phyloP scores from a whole-genome alignment of 2,888 invertebrate species.

The Ganaspis brasiliensis region DNA sequence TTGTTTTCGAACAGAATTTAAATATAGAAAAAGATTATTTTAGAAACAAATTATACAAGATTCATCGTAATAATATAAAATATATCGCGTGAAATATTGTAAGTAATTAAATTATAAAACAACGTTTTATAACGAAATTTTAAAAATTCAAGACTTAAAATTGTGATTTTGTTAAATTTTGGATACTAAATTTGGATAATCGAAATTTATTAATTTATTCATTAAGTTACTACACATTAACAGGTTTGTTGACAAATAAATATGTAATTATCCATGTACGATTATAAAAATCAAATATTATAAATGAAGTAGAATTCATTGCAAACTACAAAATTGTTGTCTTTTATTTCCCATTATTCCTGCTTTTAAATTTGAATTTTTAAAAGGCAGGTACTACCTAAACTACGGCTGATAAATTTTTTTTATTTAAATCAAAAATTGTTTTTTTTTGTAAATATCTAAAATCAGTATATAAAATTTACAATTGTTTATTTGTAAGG shows the following conservation, averaged over 20 bases:
- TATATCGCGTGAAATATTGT: background rate
- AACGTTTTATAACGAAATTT: no score
- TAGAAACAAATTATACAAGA: no score
- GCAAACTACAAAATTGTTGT: background rate
- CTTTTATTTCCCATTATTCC: background rate
- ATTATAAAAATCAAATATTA: background rate
- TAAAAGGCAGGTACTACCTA: no score
- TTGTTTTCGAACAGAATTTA: no score
- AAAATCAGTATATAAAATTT: no score
- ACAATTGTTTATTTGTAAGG: no score
- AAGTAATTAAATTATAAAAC: background rate
- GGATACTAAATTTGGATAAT: background rate
- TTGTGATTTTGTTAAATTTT: background rate
- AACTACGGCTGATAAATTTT: no score
- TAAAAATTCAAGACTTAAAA: background rate
- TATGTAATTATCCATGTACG: background rate
- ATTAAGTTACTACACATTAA: background rate
- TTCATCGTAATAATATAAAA: no score
- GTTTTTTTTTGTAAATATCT: no score
- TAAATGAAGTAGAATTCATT: constrained; percentile 9
- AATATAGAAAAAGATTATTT: no score
- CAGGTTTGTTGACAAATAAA: background rate
- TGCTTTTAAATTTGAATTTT: background rate
- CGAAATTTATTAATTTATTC: background rate
- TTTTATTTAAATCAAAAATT: no score